Percentiles rank a stretch among this genome's conserved stretches.
Conservation (phyloP, 2,888 invertebrate genomes). For the Lydus trimaculatus region DNA sequence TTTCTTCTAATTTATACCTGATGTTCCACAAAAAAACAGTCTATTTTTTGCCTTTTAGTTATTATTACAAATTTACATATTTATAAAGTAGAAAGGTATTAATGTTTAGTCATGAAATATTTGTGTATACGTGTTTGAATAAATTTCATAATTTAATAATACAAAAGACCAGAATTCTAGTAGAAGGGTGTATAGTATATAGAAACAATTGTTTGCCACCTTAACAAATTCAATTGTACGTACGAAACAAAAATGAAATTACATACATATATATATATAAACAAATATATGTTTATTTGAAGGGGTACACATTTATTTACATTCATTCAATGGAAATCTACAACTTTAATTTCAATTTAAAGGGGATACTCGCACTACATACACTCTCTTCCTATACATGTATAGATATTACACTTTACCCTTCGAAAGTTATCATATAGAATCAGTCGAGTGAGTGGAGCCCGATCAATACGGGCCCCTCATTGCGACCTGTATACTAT, state of each 20-base stretch:
- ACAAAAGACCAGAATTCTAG: neutral
- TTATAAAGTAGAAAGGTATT: neutral
- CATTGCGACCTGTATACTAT: constrained; percentile 39
- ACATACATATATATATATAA: too few relatives aligned
- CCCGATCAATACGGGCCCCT: constrained; percentile 44
- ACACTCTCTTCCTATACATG: neutral
- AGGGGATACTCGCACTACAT: constrained; percentile 29
- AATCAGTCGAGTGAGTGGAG: constrained; percentile 32
- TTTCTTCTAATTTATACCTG: neutral
- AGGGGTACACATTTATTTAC: neutral
- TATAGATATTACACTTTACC: constrained; percentile 10
- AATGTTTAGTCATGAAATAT: neutral
- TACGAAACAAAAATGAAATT: neutral
- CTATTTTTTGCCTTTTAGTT: too few relatives aligned
- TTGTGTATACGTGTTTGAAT: neutral
- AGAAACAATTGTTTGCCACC: constrained; percentile 1
- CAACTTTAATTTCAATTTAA: constrained; percentile 35
- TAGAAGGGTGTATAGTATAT: neutral
- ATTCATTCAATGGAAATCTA: constrained; percentile 5
- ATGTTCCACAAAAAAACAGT: too few relatives aligned
- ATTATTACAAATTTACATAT: neutral
- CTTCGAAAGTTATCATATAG: constrained; percentile 25
- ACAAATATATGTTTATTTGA: neutral
- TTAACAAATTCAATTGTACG: too few relatives aligned
- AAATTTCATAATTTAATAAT: neutral